Percentiles rank a stretch among this genome's conserved stretches.
phyloP scores from a whole-genome alignment of 2,888 invertebrate genomes.

The Podabrus alpinus region DNA sequence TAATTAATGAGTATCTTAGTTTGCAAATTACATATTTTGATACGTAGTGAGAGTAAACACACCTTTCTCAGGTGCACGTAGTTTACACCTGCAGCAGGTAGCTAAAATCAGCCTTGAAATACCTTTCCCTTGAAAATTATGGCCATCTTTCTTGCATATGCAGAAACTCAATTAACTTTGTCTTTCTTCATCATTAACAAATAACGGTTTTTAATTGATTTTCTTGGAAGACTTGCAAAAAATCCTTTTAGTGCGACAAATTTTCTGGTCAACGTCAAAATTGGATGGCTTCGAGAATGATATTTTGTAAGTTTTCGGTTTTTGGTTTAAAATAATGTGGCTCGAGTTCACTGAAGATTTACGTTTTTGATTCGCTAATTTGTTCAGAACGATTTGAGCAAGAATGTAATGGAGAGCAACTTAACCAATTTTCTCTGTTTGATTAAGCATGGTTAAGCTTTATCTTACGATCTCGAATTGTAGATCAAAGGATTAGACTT shows the following conservation, averaged over 20 bases:
- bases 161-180: conserved; percentile 22
- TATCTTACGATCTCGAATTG: not conserved
- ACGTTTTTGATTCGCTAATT: not conserved
- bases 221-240: conserved; percentile 40
- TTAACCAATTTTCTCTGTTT: not conserved
- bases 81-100: conserved; percentile 44
- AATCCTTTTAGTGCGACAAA: conserved; percentile 9
- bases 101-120: conserved; percentile 43
- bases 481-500: not conserved
- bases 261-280: not conserved
- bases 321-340: not conserved
- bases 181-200: conserved; percentile 37
- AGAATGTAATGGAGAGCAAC: not conserved
- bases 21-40: conserved; percentile 4
- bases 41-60: conserved; percentile 14
- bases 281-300: not conserved
- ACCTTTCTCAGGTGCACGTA: conserved; percentile 31
- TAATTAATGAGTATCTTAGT: conserved; percentile 2
- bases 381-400: not conserved
- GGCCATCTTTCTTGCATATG: conserved; percentile 25
- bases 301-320: not conserved
- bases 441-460: not conserved
- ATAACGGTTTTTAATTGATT: conserved; percentile 42
- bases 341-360: not conserved
- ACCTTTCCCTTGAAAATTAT: conserved; percentile 38